phyloP scores from a whole-genome alignment of 2,797 vertebrate species.

The Cottoperca gobio region DNA sequence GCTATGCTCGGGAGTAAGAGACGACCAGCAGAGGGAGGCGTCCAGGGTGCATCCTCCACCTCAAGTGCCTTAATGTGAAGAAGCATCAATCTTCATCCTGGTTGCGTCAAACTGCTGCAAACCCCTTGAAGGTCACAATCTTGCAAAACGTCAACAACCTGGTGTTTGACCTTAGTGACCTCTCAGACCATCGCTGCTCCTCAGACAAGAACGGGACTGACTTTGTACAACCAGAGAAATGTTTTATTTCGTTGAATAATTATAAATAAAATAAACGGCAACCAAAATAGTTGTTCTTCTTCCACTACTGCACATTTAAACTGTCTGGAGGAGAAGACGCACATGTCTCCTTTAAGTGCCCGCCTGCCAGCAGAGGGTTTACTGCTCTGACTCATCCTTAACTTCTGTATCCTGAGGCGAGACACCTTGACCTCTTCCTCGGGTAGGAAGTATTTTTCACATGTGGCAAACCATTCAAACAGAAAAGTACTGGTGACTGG shows the following conservation, averaged over 20 bases:
- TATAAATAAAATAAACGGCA: neutral
- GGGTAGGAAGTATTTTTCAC: neutral
- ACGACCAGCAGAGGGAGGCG: neutral
- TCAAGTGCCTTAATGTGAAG: no score
- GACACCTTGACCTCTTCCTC: neutral
- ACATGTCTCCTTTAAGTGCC: conserved; percentile 10
- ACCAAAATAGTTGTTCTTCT: neutral
- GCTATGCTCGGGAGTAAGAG: neutral
- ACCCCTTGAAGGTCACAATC: neutral
- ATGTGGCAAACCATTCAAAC: neutral
- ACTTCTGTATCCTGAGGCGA: conserved; percentile 13
- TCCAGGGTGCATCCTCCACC: neutral
- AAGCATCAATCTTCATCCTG: neutral
- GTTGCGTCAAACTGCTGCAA: neutral
- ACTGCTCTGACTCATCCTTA: conserved; percentile 42
- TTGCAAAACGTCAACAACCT: neutral
- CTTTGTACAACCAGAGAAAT: neutral
- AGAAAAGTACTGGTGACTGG: neutral
- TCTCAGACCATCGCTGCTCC: neutral
- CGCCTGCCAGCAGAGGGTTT: conserved; percentile 34
- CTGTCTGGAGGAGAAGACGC: neutral
- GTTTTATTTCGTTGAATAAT: neutral
- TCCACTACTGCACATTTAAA: neutral
- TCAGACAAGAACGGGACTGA: neutral
- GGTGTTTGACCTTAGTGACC: neutral